A percentile compares a stretch with the other conserved stretches of the same genome.
Conservation (phyloP, 2,888 invertebrate genomes). For the Harmothoe impar region DNA sequence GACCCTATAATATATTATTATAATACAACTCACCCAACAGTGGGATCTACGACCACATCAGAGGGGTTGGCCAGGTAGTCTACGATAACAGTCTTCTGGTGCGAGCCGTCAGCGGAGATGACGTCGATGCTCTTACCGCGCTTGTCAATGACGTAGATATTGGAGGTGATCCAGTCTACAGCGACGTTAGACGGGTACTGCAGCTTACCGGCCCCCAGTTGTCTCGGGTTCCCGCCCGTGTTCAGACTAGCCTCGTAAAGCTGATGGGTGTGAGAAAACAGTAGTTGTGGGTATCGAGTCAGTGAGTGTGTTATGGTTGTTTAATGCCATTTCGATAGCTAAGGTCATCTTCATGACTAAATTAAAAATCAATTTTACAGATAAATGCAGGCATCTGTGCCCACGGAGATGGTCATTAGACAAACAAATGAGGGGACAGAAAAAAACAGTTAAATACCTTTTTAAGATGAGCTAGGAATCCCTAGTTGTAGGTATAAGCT, state of each 20-base stretch:
- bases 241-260: constrained; percentile 70
- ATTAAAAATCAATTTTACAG: no score
- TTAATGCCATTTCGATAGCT: no score
- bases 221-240: constrained; percentile 63
- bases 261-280: constrained; percentile 65
- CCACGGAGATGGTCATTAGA: no score
- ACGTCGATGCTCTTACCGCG: constrained; percentile 97
- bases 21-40: constrained; percentile 87
- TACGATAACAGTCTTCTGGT: constrained; percentile 95
- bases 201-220: constrained; percentile 72
- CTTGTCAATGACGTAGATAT: constrained; percentile 96
- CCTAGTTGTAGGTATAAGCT: no score
- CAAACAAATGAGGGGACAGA: no score
- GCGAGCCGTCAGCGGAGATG: constrained; percentile 92
- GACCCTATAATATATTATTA: no score
- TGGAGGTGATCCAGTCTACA: constrained; percentile 98
- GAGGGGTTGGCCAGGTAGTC: constrained; percentile 95
- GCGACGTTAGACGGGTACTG: constrained; percentile 86
- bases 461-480: no score
- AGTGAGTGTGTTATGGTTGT: not conserved
- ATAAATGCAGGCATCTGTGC: no score
- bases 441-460: no score
- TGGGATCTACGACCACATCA: constrained; percentile 96
- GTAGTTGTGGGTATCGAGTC: no score
- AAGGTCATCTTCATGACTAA: no score